Percentiles rank a stretch among this genome's conserved stretches.
These are phyloP conservation scores for Lagocephalus sceleratus DNA, from an alignment of 2,797 vertebrate species.

Conservation along the genomic window DNA sequence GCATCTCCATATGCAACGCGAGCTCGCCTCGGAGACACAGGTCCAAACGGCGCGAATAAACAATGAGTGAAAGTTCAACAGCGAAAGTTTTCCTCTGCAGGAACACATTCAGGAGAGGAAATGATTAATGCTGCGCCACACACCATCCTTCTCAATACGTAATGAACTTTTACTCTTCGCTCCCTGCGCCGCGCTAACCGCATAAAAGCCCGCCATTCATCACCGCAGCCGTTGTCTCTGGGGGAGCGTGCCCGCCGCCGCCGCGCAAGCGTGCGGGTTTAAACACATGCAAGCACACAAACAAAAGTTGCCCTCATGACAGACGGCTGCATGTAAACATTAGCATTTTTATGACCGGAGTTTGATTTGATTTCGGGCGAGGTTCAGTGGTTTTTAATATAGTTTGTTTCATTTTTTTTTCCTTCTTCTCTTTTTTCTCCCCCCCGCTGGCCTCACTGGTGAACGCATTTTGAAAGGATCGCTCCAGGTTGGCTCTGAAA, in stretches of 20 bases:
- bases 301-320: conserved; percentile 24
- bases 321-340: conserved; percentile 44
- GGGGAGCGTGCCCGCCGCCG: neutral
- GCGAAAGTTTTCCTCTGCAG: conserved; percentile 8
- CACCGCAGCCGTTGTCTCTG: conserved; percentile 27
- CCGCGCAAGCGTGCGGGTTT: conserved; percentile 10
- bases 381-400: conserved; percentile 55
- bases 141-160: conserved; percentile 22
- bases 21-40: neutral
- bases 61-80: neutral
- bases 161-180: conserved; percentile 40
- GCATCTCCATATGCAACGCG: too few species aligned
- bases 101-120: conserved; percentile 12
- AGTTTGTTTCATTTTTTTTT: conserved; percentile 17
- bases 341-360: conserved; percentile 58
- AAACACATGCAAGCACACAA: conserved; percentile 23
- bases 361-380: conserved; percentile 47
- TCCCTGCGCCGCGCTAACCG: conserved; percentile 21
- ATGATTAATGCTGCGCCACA: conserved; percentile 34
- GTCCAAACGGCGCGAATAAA: neutral
- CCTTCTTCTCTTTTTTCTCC: neutral
- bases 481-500: too few species aligned
- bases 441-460: neutral
- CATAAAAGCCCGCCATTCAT: conserved; percentile 31
- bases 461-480: neutral